Percentiles rank a stretch among this genome's conserved stretches.
phyloP scores from a whole-genome alignment of 1,140 invertebrate genomes.

The Platyscapa corneri region DNA sequence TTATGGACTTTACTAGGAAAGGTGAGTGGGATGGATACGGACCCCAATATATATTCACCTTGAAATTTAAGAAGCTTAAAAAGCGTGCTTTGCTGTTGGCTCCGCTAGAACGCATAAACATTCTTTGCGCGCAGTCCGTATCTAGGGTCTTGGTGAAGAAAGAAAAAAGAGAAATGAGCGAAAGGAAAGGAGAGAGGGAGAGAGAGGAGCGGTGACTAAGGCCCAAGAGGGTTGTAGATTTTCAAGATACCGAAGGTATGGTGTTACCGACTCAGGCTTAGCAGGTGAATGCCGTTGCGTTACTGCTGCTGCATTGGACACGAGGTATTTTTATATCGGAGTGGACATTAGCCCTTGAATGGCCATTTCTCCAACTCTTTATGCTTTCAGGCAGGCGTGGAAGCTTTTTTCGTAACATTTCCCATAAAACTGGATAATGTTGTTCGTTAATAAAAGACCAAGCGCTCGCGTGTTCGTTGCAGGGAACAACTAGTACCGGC shows the following conservation, averaged over 20 bases:
- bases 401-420: slow-evolving; percentile 10
- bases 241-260: slow-evolving; percentile 49
- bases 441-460: slow-evolving; percentile 2
- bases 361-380: slow-evolving; percentile 1
- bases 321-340: slow-evolving; percentile 40
- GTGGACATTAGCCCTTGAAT: slow-evolving; percentile 3
- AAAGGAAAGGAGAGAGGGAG: slow-evolving; percentile 13
- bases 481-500: not conserved
- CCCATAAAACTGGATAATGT: slow-evolving; percentile 12
- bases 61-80: slow-evolving; percentile 52
- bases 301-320: not conserved
- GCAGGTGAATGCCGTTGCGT: slow-evolving; percentile 46
- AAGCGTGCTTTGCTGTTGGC: not conserved
- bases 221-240: slow-evolving; percentile 49
- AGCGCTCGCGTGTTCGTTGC: not conserved
- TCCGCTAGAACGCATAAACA: slow-evolving; percentile 42
- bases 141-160: slow-evolving; percentile 31
- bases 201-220: slow-evolving; percentile 31
- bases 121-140: slow-evolving; percentile 1
- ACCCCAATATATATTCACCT: slow-evolving; percentile 32
- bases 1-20: slow-evolving; percentile 45
- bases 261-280: slow-evolving; percentile 37
- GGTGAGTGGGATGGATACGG: slow-evolving; percentile 16
- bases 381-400: not conserved
- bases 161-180: not conserved